Percentiles rank a stretch among this genome's conserved stretches.
Conservation (phyloP, 2,113 vertebrate species). For the Saiga tatarica region DNA sequence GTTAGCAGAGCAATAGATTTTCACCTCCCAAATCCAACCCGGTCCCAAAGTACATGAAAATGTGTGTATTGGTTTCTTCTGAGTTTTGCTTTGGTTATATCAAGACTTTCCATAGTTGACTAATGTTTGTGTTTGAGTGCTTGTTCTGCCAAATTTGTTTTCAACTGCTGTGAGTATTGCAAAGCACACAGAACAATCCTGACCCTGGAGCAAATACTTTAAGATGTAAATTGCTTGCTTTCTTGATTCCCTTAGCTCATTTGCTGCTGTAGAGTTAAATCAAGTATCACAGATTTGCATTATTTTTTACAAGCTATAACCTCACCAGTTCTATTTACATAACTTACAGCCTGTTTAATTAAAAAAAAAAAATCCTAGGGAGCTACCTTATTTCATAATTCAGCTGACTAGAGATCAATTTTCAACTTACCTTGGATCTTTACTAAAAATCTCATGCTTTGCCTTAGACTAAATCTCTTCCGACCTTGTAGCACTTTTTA, state of each 20-base stretch:
- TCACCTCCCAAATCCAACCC: neutral
- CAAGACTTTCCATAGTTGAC: constrained; percentile 2
- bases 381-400: constrained; percentile 26
- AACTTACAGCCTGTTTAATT: constrained; percentile 40
- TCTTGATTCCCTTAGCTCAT: constrained; percentile 38
- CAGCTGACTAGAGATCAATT: constrained; percentile 40
- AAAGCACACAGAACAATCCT: neutral
- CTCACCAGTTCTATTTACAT: constrained; percentile 40
- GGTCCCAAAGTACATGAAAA: neutral
- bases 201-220: neutral
- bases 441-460: neutral
- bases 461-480: neutral
- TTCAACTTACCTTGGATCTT: neutral
- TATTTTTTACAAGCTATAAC: constrained; percentile 26
- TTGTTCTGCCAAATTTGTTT: constrained; percentile 43
- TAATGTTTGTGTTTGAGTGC: neutral
- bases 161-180: neutral
- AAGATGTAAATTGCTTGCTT: constrained; percentile 41
- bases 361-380: neutral
- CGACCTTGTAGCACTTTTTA: neutral
- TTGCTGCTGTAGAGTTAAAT: constrained; percentile 35
- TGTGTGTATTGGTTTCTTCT: neutral
- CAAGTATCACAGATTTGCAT: constrained; percentile 13
- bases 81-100: neutral
- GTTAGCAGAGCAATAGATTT: neutral